Evolutionary conservation across 2,888 invertebrate species (phyloP).

Genomic region (Drosophila lutescens): DNA sequence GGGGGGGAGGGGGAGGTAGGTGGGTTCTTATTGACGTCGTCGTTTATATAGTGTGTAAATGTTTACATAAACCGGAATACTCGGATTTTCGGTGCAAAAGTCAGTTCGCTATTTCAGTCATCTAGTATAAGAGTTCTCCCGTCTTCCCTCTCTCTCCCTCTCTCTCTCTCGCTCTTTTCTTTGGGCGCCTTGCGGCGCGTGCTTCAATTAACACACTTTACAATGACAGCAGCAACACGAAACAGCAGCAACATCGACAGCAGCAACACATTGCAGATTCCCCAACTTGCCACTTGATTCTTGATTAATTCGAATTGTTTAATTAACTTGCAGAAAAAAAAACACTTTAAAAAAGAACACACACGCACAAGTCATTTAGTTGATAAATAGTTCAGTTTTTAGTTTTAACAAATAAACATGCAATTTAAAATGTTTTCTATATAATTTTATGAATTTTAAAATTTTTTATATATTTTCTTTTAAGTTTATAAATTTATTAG

Average conservation of each 20-base stretch:
- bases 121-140: conserved; percentile 32
- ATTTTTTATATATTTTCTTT: background rate
- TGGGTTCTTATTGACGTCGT: conserved; percentile 62
- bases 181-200: conserved; percentile 50
- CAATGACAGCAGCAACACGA: conserved; percentile 31
- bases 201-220: conserved; percentile 70
- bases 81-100: conserved; percentile 57
- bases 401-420: too few species aligned
- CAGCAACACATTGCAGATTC: conserved; percentile 9
- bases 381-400: too few species aligned
- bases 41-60: conserved; percentile 55
- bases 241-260: conserved; percentile 11
- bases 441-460: too few species aligned
- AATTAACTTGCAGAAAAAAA: background rate
- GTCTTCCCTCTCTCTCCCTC: background rate
- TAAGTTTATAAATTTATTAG: background rate
- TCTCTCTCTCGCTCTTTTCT: background rate
- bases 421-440: too few species aligned
- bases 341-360: background rate
- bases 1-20: conserved; percentile 7
- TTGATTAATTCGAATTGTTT: background rate
- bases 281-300: conserved; percentile 6
- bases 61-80: conserved; percentile 71
- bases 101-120: conserved; percentile 32
- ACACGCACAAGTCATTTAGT: background rate